phyloP scores from a whole-genome alignment of 1,140 invertebrate species.

The Drosophila gunungcola region DNA sequence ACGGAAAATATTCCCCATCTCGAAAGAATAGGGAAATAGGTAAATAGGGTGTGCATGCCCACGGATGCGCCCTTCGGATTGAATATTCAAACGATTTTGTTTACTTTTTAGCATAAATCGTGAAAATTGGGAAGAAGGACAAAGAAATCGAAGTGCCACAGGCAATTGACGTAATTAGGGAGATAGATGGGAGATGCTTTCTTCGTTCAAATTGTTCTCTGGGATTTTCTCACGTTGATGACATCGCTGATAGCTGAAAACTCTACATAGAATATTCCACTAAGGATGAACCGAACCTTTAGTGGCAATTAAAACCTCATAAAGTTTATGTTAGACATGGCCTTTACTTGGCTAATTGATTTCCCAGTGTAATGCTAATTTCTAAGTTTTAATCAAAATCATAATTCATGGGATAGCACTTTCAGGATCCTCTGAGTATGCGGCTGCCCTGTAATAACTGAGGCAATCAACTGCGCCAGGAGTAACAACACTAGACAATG shows the following conservation, averaged over 20 bases:
- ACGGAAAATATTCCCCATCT: constrained; percentile 19
- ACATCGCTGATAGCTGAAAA: constrained; percentile 10
- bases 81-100: constrained; percentile 75
- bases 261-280: background rate
- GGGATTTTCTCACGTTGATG: constrained; percentile 70
- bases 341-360: constrained; percentile 49
- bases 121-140: constrained; percentile 36
- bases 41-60: constrained; percentile 43
- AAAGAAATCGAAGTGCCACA: constrained; percentile 53
- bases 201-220: constrained; percentile 6
- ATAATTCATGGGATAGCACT: constrained; percentile 55
- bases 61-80: constrained; percentile 30
- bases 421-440: constrained; percentile 4
- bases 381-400: constrained; percentile 30
- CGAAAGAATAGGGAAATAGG: constrained; percentile 1
- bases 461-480: constrained; percentile 23
- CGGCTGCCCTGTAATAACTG: background rate
- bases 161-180: constrained; percentile 75
- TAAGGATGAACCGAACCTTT: constrained; percentile 4
- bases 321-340: constrained; percentile 16
- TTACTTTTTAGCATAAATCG: constrained; percentile 78
- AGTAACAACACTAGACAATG: constrained; percentile 35
- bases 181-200: constrained; percentile 32
- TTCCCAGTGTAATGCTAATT: constrained; percentile 65
- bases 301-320: constrained; percentile 59